Percentiles rank a stretch among this genome's conserved stretches.
phyloP scores from a whole-genome alignment of 2,113 vertebrate species.

The Pollachius pollachius region DNA sequence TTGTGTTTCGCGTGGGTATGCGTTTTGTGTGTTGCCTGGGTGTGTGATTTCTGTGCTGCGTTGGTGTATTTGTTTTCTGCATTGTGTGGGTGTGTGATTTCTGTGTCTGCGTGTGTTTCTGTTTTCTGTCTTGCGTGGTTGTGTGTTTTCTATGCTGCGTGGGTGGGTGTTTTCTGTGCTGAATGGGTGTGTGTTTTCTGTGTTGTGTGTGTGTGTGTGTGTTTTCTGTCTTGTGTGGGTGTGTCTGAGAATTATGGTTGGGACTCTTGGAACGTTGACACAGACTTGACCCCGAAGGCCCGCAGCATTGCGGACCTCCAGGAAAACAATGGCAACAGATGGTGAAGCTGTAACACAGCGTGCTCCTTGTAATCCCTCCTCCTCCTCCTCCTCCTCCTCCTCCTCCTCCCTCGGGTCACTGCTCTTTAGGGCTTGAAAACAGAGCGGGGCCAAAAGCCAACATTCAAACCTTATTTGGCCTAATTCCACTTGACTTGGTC shows the following conservation, averaged over 20 bases:
- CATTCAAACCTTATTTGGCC: slow-evolving; percentile 30
- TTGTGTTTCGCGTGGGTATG: too few species aligned
- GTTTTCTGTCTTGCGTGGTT: too few species aligned
- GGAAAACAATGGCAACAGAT: slow-evolving; percentile 53
- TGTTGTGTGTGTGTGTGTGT: too few species aligned
- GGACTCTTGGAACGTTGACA: background rate
- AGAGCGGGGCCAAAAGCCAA: slow-evolving; percentile 30
- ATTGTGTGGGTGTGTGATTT: too few species aligned
- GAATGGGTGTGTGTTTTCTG: too few species aligned
- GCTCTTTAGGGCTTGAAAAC: slow-evolving; percentile 5
- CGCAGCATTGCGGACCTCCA: slow-evolving; percentile 28
- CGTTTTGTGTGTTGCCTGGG: too few species aligned
- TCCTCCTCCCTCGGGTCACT: background rate
- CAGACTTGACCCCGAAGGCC: slow-evolving; percentile 35
- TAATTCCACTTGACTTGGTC: background rate
- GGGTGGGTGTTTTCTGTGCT: too few species aligned
- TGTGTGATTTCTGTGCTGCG: too few species aligned
- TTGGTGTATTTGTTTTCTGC: background rate
- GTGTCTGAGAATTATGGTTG: too few species aligned
- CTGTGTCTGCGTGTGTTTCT: too few species aligned
- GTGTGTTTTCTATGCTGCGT: too few species aligned
- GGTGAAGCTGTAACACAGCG: slow-evolving; percentile 20
- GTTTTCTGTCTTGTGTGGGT: too few species aligned
- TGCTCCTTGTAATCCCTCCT: slow-evolving; percentile 23
- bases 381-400: slow-evolving; percentile 7